These are phyloP conservation scores for Pseudomugil gertrudae DNA, from an alignment of 2,797 vertebrate species.

Conservation along the genomic window DNA sequence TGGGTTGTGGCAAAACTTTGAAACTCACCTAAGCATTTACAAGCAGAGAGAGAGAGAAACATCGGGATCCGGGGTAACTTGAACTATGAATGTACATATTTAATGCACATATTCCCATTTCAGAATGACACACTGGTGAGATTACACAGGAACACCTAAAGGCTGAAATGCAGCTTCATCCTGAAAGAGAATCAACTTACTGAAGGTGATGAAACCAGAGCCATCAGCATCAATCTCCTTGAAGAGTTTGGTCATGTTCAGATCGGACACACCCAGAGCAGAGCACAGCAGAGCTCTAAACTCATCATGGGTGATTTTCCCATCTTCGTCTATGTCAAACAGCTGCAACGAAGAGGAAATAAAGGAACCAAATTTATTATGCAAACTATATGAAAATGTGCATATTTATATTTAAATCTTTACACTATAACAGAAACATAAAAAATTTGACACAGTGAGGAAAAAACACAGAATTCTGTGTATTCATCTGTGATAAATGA, in stretches of 20 bases:
- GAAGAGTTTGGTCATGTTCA: constrained; percentile 90
- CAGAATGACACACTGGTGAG: neutral
- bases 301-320: constrained; percentile 88
- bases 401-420: neutral
- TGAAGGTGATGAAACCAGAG: constrained; percentile 88
- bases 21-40: constrained; percentile 86
- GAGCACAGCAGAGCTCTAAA: constrained; percentile 89
- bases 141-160: neutral
- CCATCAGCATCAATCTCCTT: constrained; percentile 89
- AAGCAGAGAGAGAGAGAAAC: constrained; percentile 6
- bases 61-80: neutral
- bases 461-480: neutral
- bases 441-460: neutral
- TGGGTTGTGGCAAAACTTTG: constrained; percentile 88
- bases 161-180: neutral
- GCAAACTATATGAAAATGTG: neutral
- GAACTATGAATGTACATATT: neutral
- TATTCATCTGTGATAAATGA: neutral
- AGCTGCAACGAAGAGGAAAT: constrained; percentile 78
- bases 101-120: constrained; percentile 2
- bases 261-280: constrained; percentile 88
- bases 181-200: constrained; percentile 77
- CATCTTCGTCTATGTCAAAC: constrained; percentile 93
- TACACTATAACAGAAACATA: neutral
- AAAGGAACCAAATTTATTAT: neutral